Base-by-base conservation (phyloP, 2,797 vertebrate genomes). In the Acrocephalus scirpaceus region DNA sequence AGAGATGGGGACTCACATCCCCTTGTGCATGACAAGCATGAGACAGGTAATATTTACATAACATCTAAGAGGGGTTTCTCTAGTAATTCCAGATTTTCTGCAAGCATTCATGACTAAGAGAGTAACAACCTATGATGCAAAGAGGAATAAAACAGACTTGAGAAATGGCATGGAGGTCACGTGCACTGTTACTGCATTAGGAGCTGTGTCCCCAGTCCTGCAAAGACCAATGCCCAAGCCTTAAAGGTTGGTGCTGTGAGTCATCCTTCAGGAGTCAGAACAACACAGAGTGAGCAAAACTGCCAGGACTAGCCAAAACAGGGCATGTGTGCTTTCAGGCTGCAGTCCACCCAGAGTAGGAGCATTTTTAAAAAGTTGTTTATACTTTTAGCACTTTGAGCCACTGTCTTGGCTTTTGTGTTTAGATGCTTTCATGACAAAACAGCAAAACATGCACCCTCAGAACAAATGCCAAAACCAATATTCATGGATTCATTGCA, bases 91-190 rank as follows among this genome's bases (percentile, higher is more conserved):
- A 60, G 36, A 48, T 64, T 78, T 88, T 48, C 45, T 57, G 25
- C 29, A 78, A 62, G 20, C 10, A 7, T 48, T 83, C 30, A 7
- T 58, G 57, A 36, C 44, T 51, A 82, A 85, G 16, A 36, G 45
- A 66, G 18, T 44, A 66, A 70, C 25, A 56, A 53, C 38, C 14
- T 69, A 20, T 18, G 30, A 53, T 17, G 23, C 23, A 54, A 77
- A 89, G 23, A 79, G 42, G 56, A 71, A 66, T 29, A 67, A 76
- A 92, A 70, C n/a, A 84, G 44, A 22, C 50, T 56, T n/a, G 50
- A 1, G 18, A 51, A 81, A 38, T 16, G 32, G 15, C 48, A 64
- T 0, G 0, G 2, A 66, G 44, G 16, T 64, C 64, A 30, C n/a
- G 38, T 45, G 36, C 9, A 5, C 58, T 40, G 22, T 47, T 50